phyloP scores from a whole-genome alignment of 2,797 vertebrate species.

The Malurus splendens region DNA sequence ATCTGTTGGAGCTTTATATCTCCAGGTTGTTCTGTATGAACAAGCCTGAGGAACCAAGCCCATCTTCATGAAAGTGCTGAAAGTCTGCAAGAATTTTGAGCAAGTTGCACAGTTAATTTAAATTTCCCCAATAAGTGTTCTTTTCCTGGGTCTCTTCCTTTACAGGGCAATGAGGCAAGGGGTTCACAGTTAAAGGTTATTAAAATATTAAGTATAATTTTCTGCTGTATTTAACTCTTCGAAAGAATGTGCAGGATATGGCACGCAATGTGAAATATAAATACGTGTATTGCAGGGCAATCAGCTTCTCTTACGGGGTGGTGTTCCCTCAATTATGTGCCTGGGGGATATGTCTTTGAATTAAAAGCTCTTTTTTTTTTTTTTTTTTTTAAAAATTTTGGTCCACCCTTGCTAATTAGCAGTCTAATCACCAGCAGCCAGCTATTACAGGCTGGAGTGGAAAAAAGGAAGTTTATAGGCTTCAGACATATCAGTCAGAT shows the following conservation, averaged over 20 bases:
- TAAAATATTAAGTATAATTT: constrained; percentile 52
- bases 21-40: neutral
- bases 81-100: neutral
- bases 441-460: neutral
- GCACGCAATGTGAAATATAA: neutral
- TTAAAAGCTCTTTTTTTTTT: neutral
- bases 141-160: neutral
- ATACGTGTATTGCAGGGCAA: neutral
- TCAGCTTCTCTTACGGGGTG: constrained; percentile 23
- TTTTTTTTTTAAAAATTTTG: neutral
- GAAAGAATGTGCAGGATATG: constrained; percentile 2
- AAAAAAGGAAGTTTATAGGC: neutral
- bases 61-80: neutral
- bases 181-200: neutral
- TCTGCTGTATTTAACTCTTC: constrained; percentile 22
- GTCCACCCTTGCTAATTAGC: constrained; percentile 40
- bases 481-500: neutral
- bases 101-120: neutral
- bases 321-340: constrained; percentile 18
- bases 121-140: neutral
- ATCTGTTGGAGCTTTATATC: neutral
- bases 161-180: neutral
- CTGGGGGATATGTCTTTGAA: constrained; percentile 3
- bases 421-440: neutral
- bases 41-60: neutral